Evolutionary conservation across 2,113 vertebrate species (phyloP), one percentile per base, ranked within the genome.

Genomic region (Nettapus auritus): DNA sequence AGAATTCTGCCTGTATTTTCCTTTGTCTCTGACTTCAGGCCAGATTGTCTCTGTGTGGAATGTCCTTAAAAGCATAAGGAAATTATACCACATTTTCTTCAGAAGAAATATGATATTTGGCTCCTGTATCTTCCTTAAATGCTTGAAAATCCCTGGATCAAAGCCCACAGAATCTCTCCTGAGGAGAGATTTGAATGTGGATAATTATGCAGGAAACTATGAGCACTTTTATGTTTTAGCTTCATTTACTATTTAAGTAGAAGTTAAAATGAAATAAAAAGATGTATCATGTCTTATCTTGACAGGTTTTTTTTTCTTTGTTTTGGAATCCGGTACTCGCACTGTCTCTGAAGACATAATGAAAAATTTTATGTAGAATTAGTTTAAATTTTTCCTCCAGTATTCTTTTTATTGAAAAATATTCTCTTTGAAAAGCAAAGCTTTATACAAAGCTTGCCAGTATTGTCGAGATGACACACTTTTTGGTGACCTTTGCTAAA

Each of bases 231-330:
- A 94, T 96, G 73, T 86, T 96, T 93, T 93, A 90, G 57, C 53
- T 94, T 96, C 73, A 90, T 92, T 93, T 96, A 84, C 94, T 94
- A 75, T 94, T 88, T 88, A 93, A 95, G 73, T 92, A 88, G 62
- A 95, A 96, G 73, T 80, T 94, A 90, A 96, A 96, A 78, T 81
- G 56, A 96, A 96, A 89, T 95, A 79, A 89, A 93, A 94, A 92
- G 83, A 81, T 90, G 29, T 95, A 94, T 93, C 68, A 66, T 93
- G 88, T 93, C 95, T 95, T 94, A 90, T 86, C 95, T 93, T 94
- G 92, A 94, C 77, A 95, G 82, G 8, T 76, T 91, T 93, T 88
- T 88, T 88, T 90, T 83, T 5, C 57, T 90, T 91, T 96, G 68
- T 94, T 96, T 97, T 93, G 82, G 88, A 89, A 82, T 96, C 90